Conservation (phyloP, 2,113 vertebrate species). For the Pterophyllum scalare region DNA sequence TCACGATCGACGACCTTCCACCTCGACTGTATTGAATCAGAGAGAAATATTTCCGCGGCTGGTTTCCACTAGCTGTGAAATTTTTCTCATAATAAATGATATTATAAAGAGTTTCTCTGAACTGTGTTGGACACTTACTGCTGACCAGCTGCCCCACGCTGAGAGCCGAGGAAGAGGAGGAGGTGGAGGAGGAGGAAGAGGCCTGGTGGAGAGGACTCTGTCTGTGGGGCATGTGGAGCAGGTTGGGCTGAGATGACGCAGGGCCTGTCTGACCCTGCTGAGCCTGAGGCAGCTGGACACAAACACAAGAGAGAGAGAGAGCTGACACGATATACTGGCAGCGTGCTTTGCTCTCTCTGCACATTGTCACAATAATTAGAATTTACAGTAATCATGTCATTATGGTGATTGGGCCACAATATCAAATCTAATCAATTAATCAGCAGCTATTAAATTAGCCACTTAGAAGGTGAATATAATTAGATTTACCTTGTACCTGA, state of each 20-base stretch:
- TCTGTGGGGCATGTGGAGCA: conserved; percentile 95
- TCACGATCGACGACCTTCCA: background rate
- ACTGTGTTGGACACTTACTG: conserved; percentile 89
- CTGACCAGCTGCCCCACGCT: conserved; percentile 99
- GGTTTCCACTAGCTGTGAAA: background rate
- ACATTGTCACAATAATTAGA: conserved; percentile 26
- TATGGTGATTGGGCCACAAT: conserved; percentile 27
- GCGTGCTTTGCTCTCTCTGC: conserved; percentile 1
- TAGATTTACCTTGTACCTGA: conserved; percentile 36
- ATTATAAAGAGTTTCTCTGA: conserved; percentile 11
- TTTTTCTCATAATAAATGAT: background rate
- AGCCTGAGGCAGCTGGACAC: conserved; percentile 87
- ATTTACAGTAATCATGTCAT: conserved; percentile 50
- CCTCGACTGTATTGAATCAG: background rate
- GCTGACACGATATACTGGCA: conserved; percentile 31
- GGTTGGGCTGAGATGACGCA: conserved; percentile 88
- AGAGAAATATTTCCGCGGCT: background rate
- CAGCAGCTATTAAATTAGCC: conserved; percentile 60
- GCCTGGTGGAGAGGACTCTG: conserved; percentile 93
- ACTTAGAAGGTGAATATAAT: conserved; percentile 55
- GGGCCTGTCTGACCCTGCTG: conserved; percentile 89
- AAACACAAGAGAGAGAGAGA: conserved; percentile 38
- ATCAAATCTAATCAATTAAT: conserved; percentile 55
- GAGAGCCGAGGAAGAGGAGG: conserved; percentile 96
- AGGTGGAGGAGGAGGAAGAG: conserved; percentile 93